Evolutionary conservation across 1,140 invertebrate species (phyloP).

Genomic region (Bemisia tabaci): DNA sequence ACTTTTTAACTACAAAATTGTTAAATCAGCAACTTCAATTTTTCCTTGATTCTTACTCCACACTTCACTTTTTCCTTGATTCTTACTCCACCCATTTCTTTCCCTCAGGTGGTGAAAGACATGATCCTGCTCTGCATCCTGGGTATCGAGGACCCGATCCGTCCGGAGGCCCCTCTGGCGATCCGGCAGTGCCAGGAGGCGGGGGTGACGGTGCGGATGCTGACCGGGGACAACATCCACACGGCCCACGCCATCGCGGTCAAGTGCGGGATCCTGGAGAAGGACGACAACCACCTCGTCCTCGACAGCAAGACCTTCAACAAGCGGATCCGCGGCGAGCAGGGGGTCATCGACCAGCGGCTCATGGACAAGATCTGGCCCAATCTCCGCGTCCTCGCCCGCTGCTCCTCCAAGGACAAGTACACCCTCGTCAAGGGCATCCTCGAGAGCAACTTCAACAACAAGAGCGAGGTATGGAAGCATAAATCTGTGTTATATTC

Average conservation of each 20-base stretch:
- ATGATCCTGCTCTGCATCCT: constrained; percentile 91
- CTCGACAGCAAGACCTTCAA: constrained; percentile 98
- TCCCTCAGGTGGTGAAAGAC: constrained; percentile 71
- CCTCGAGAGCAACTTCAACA: constrained; percentile 84
- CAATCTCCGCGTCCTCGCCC: constrained; percentile 83
- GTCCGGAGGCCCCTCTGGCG: constrained; percentile 90
- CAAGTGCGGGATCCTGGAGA: constrained; percentile 94
- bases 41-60: too few relatives aligned
- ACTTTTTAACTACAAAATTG: too few relatives aligned
- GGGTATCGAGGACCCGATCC: constrained; percentile 96
- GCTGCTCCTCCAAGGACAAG: constrained; percentile 97
- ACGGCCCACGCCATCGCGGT: constrained; percentile 93
- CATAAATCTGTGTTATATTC: too few relatives aligned
- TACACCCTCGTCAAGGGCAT: constrained; percentile 97
- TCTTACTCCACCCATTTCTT: too few relatives aligned
- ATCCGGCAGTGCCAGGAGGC: constrained; percentile 90
- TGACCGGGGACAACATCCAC: constrained; percentile 98
- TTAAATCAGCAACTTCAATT: too few relatives aligned
- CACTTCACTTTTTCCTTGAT: too few relatives aligned
- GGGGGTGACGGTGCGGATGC: constrained; percentile 98
- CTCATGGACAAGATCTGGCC: constrained; percentile 97
- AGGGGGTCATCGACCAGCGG: constrained; percentile 81
- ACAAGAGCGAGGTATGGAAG: constrained; percentile 88
- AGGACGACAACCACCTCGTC: constrained; percentile 88
- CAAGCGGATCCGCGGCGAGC: constrained; percentile 69